Base-by-base conservation (phyloP, 2,888 invertebrate genomes). In the Ophion ventricosus region DNA sequence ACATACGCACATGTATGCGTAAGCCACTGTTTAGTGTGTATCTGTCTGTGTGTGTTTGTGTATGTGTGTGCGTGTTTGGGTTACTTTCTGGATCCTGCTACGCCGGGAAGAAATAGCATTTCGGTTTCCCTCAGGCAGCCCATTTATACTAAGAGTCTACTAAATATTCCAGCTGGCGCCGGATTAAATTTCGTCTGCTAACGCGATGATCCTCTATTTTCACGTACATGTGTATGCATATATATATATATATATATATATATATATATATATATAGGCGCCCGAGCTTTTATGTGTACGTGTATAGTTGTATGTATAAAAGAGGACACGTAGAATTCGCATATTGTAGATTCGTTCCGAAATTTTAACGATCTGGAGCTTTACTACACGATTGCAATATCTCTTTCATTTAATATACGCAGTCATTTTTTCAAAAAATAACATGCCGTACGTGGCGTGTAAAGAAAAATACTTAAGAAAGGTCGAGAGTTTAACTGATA, bases 91-190 rank as follows among this genome's bases (percentile, higher is more conserved):
- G 56, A 5, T 29, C 40, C 79, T 79, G 73, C 66, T 73, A 64
- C 57, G 57, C 64, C 23, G 77, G 64, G 64, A 80, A 79, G 61
- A 49, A 72, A 79, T 56, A 67, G 75, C 79, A 82, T 83, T 86
- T 85, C 70, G 81, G 79, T 85, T 85, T 85, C 83, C 80, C 83
- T 74, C 80, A 84, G 85, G 76, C 78, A 86, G 74, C 81, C 82
- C 86, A 85, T 85, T 86, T 86, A 82, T 81, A 85, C 81, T 82
- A 83, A 85, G 85, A 85, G 85, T 85, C 85, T 85, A 85, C 83
- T 86, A 86, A 86, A 86, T 86, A 86, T 85, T 87, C 83, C 84
- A 84, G 77, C 76, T 81, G 80, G 84, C 83, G 84, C 86, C 84
- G 84, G 84, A 84, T 84, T 82, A 84, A 84, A 84, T 84, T 84